Base-by-base conservation (phyloP, 2,113 vertebrate genomes). In the Octodon degus region DNA sequence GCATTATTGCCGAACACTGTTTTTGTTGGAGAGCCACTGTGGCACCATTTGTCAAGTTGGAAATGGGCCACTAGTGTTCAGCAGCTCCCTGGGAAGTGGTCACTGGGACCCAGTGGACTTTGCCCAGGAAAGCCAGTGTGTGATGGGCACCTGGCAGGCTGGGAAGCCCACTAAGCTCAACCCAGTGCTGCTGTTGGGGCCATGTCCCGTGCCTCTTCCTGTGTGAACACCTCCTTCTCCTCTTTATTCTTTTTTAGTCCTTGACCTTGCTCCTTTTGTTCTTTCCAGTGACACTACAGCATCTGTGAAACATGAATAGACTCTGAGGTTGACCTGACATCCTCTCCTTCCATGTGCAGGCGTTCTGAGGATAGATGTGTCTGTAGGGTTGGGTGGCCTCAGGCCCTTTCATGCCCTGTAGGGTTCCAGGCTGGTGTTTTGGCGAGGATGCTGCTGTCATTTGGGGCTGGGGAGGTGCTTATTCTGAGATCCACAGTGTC, bases 1-100 rank as follows among this genome's bases (percentile, higher is more conserved):
- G 20, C 1, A 34, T 62, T 47, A 2, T 10, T 72, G 70, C 1
- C 12, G 22, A 17, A 19, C 0, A 0, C 2, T 1, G 6, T 20
- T 60, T 68, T 40, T 40, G 0, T 1, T 3, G 68, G 53, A 40
- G 55, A 9, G 22, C 2, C 1, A 13, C 30, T 11, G 34, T 2
- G 2, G 65, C 65, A 2, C 67, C 5, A 80, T 11, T n/a, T 53
- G 60, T 62, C 50, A 5, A 0, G 2, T 43, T 8, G 27, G 58
- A 53, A 14, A 10, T 7, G 43, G 72, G 24, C 10, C 0, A 43
- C 32, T 62, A 27, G 12, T 17, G 27, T 47, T 55, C 27, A 3
- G 20, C 25, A 25, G 70, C 1, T 20, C 40, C 14, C 4, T 13
- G 7, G 8, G 7, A 84, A 40, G 43, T 16, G 2, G 34, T 20